Evolutionary conservation across 1,140 invertebrate species (phyloP).

Genomic region (Brachionus asplanchnoidis): DNA sequence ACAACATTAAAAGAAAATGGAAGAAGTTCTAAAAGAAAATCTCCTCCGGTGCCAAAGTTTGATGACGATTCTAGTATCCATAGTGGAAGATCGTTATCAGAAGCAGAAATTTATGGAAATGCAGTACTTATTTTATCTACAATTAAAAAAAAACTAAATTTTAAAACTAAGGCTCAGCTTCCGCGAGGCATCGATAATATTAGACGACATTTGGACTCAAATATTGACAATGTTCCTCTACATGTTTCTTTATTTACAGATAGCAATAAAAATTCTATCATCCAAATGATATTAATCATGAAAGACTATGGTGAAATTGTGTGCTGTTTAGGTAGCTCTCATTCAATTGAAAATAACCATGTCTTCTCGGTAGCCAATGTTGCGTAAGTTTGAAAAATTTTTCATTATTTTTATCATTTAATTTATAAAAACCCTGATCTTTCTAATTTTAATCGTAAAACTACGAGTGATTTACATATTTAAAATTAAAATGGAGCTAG

Average conservation of each 20-base stretch:
- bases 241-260: conserved; percentile 93
- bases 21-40: neutral
- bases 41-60: neutral
- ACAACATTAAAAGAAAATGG: neutral
- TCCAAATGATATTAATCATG: conserved; percentile 88
- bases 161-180: conserved; percentile 66
- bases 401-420: no score
- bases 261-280: conserved; percentile 73
- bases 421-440: neutral
- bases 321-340: conserved; percentile 77
- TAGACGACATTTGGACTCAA: conserved; percentile 77
- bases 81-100: neutral
- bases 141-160: neutral
- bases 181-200: conserved; percentile 94
- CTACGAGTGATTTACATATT: no score
- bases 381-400: conserved; percentile 62
- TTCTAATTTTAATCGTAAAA: no score
- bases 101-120: conserved; percentile 35
- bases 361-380: conserved; percentile 90
- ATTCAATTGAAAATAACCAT: conserved; percentile 75
- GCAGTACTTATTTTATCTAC: conserved; percentile 3
- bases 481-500: no score
- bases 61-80: conserved; percentile 15
- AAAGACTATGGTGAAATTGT: conserved; percentile 91
- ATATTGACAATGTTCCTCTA: conserved; percentile 91